These are phyloP conservation scores for Eurystomus glaucurus DNA, from an alignment of 2,797 vertebrate species.

Conservation along the genomic window DNA sequence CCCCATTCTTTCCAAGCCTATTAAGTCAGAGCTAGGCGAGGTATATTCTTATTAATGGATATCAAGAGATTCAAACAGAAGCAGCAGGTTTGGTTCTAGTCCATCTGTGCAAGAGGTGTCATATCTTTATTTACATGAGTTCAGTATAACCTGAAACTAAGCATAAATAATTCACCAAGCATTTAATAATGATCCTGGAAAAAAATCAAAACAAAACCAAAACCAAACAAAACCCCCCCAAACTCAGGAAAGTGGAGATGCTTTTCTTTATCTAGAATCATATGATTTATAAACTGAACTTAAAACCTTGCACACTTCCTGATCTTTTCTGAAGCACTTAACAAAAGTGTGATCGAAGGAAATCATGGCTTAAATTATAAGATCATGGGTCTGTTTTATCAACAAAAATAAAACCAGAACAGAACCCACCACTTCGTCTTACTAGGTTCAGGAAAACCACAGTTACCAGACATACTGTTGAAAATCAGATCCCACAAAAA, in stretches of 20 bases:
- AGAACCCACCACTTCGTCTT: background rate
- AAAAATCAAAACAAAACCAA: background rate
- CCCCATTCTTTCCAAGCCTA: background rate
- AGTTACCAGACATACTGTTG: background rate
- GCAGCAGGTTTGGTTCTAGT: background rate
- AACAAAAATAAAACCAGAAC: background rate
- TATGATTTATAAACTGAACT: background rate
- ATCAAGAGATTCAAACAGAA: background rate
- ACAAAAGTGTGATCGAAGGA: background rate
- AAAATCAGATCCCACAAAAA: background rate
- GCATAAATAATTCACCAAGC: background rate
- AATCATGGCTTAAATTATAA: background rate
- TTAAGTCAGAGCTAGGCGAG: background rate
- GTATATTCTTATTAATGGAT: background rate
- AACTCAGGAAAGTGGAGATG: background rate
- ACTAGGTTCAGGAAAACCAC: background rate
- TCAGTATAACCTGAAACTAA: background rate
- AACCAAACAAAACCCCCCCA: background rate
- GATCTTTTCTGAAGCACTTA: background rate
- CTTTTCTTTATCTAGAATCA: background rate
- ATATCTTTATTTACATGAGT: background rate
- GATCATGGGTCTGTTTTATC: accelerated
- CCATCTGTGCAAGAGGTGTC: background rate
- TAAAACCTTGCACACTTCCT: background rate
- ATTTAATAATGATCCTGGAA: background rate